Evolutionary conservation across 2,113 vertebrate species (phyloP), one percentile per base, ranked within the genome.

Genomic region (Leucoraja erinaceus): DNA sequence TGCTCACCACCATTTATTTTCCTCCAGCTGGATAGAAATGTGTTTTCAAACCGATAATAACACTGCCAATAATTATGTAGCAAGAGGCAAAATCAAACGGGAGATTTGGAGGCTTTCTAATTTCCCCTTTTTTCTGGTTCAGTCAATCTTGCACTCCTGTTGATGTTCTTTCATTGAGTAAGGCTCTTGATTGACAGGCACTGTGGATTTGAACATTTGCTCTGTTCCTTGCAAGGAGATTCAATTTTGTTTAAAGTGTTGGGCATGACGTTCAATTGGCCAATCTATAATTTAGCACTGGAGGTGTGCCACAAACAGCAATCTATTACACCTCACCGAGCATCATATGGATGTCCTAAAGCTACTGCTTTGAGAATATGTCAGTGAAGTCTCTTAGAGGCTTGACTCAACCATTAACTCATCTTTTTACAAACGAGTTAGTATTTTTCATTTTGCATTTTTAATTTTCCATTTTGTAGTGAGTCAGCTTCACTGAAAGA

Each of bases 291-390:
- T 97, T 95, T 97, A 96, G 94, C 95, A 95, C 96, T 96, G 96
- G 95, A 96, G 94, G 94, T 74, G 93, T 95, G 95, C 95, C 96
- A 96, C 95, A 95, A 95, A 95, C 95, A 96, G 96, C 96, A 96
- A 96, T 93, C 93, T 94, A 93, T 88, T 95, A 94, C 93, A 95
- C 95, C 95, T 96, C 94, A 90, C 93, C 94, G 92, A 86, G 81
- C 93, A 95, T 94, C 2, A 47, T 95, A 91, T 93, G 95, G 95
- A 83, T 95, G 94, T 95, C 96, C 94, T 95, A 95, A 96, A 95
- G 94, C 95, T 95, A 96, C 96, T 97, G 95, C 93, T 95, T 93
- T 91, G 93, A 61, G 93, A 93, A 93, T 33, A 59, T 93, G 94
- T 93, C 79, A 93, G 95, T 95, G 94, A 96, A 96, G 95, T 95